Evolutionary conservation across 2,888 invertebrate species (phyloP).

Genomic region (Notocelia uddmanniana): DNA sequence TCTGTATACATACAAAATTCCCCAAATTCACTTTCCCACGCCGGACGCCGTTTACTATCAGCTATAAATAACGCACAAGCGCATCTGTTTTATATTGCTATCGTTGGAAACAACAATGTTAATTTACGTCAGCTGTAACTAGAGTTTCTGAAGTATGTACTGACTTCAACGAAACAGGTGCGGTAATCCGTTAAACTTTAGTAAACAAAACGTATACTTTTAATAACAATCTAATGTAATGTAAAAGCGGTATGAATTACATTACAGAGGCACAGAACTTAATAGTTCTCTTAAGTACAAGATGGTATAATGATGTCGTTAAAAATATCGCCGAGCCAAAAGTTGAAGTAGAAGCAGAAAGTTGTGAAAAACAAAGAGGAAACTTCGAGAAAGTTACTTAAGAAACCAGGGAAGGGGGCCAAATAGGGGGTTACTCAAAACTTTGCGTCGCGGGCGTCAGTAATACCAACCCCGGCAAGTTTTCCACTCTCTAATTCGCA

Average conservation of each 20-base stretch:
- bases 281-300: slow-evolving; percentile 28
- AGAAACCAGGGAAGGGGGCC: slow-evolving; percentile 64
- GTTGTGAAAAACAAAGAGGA: slow-evolving; percentile 76
- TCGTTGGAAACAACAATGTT: slow-evolving; percentile 55
- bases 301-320: slow-evolving; percentile 59
- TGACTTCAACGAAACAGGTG: slow-evolving; percentile 33
- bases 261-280: slow-evolving; percentile 9
- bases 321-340: slow-evolving; percentile 71
- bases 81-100: slow-evolving; percentile 66
- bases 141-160: slow-evolving; percentile 20
- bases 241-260: slow-evolving; percentile 23
- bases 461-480: slow-evolving; percentile 72
- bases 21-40: slow-evolving; percentile 74
- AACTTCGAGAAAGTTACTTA: slow-evolving; percentile 75
- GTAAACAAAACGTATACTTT: slow-evolving; percentile 7
- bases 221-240: slow-evolving; percentile 12
- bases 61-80: slow-evolving; percentile 58
- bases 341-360: slow-evolving; percentile 70
- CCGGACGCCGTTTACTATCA: slow-evolving; percentile 49
- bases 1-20: slow-evolving; percentile 68
- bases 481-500: slow-evolving; percentile 81
- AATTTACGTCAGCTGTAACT: slow-evolving; percentile 30
- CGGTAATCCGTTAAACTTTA: slow-evolving; percentile 19
- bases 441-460: slow-evolving; percentile 76
- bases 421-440: slow-evolving; percentile 72